These are phyloP conservation scores for Aphelenchoides fujianensis DNA, from an alignment of 1,140 invertebrate genomes.

Conservation along the genomic window DNA sequence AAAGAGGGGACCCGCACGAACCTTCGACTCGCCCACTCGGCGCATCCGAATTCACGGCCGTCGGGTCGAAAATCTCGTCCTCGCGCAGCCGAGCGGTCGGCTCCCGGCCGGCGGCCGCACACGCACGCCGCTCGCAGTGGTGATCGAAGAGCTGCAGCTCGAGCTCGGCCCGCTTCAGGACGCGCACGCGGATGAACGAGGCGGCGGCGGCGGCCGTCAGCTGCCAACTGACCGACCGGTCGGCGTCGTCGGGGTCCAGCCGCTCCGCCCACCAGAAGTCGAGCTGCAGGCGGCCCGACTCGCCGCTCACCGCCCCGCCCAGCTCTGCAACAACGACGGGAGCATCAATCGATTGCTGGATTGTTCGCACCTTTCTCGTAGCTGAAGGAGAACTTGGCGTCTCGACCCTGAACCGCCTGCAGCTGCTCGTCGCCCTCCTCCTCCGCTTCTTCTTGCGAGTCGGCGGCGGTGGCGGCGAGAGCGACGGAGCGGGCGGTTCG, in stretches of 20 bases:
- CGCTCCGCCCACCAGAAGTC: no score
- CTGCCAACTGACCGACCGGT: background rate
- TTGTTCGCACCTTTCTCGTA: background rate
- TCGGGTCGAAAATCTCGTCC: background rate
- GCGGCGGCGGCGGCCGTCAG: background rate
- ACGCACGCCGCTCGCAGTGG: background rate
- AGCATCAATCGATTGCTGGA: background rate
- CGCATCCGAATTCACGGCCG: no score
- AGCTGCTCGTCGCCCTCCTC: no score
- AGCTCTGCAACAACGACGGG: background rate
- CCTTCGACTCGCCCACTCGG: background rate
- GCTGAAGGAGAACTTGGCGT: background rate
- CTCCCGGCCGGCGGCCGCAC: background rate
- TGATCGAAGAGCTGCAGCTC: conserved; percentile 9
- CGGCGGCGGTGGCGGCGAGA: no score
- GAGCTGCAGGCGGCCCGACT: background rate
- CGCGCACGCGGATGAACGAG: conserved; percentile 6
- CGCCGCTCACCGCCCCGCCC: background rate
- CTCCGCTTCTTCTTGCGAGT: background rate
- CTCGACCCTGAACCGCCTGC: background rate
- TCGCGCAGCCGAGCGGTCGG: background rate
- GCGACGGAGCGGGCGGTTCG: background rate
- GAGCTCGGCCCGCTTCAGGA: background rate
- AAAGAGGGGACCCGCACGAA: no score
- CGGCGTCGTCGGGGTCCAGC: background rate